phyloP scores from a whole-genome alignment of 2,113 vertebrate genomes.

The Gorsachius goisagi region DNA sequence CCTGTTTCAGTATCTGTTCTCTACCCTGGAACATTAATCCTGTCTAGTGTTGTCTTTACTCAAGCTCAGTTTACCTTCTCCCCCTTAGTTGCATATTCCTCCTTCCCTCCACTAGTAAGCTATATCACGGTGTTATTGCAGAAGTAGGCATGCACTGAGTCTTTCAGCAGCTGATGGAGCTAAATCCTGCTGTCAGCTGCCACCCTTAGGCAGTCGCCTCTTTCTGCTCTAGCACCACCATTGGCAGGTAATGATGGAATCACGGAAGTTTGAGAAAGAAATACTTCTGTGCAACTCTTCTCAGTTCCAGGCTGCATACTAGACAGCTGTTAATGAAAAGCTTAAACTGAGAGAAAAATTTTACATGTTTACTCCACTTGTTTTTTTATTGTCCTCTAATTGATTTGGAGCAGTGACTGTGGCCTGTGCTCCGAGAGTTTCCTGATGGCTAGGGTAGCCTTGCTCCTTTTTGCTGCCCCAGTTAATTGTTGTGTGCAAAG shows the following conservation, averaged over 20 bases:
- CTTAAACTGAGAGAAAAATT: background rate
- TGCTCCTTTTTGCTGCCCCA: background rate
- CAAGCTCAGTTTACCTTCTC: background rate
- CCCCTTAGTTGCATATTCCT: background rate
- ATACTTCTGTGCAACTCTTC: background rate
- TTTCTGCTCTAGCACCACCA: background rate
- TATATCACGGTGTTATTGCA: background rate
- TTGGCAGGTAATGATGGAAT: background rate
- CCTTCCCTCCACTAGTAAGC: background rate
- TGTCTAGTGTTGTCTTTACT: background rate
- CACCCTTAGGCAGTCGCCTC: too few species aligned
- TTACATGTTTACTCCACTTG: fast-evolving
- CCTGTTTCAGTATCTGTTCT: background rate
- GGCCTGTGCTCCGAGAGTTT: background rate
- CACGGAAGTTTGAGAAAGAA: background rate
- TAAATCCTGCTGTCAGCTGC: background rate
- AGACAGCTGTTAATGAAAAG: background rate
- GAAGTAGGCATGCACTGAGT: background rate
- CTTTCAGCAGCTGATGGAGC: background rate
- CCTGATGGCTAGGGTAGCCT: background rate
- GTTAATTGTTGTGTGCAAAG: background rate
- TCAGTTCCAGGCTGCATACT: background rate
- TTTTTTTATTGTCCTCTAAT: background rate
- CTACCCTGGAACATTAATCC: background rate
- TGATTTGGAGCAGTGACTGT: background rate